Conservation (phyloP, 1,140 invertebrate species). For the Onthophagus taurus region DNA sequence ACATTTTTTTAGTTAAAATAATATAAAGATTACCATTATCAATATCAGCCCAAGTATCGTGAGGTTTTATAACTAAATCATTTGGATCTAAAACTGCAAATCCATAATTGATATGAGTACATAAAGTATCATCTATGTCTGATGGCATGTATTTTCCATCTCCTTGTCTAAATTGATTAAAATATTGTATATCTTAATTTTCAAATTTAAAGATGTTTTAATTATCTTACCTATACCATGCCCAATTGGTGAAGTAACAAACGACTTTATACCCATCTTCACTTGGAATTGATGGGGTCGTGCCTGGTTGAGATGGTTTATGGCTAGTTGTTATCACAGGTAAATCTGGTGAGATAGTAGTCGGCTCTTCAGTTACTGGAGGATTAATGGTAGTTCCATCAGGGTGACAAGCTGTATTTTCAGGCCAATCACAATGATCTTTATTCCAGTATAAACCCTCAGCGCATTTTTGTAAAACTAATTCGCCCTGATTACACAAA, state of each 20-base stretch:
- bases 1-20: not conserved
- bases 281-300: slow-evolving; percentile 40
- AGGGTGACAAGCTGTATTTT: slow-evolving; percentile 51
- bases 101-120: slow-evolving; percentile 65
- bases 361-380: slow-evolving; percentile 15
- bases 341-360: slow-evolving; percentile 12
- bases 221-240: slow-evolving; percentile 55
- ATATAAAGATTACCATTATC: slow-evolving; percentile 45
- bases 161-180: slow-evolving; percentile 41
- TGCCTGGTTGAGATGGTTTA: slow-evolving; percentile 56
- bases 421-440: slow-evolving; percentile 71
- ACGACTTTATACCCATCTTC: slow-evolving; percentile 53
- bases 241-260: slow-evolving; percentile 70
- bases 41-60: slow-evolving; percentile 56
- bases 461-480: slow-evolving; percentile 58
- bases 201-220: not conserved
- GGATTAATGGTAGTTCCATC: slow-evolving; percentile 23
- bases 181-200: not conserved
- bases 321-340: slow-evolving; percentile 42
- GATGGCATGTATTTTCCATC: slow-evolving; percentile 54
- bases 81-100: slow-evolving; percentile 55
- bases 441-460: slow-evolving; percentile 65
- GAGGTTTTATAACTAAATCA: slow-evolving; percentile 46
- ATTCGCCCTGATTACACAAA: slow-evolving; percentile 62
- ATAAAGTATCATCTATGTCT: slow-evolving; percentile 55